These are phyloP conservation scores for Electrona antarctica DNA, from an alignment of 2,113 vertebrate genomes.

Conservation along the genomic window DNA sequence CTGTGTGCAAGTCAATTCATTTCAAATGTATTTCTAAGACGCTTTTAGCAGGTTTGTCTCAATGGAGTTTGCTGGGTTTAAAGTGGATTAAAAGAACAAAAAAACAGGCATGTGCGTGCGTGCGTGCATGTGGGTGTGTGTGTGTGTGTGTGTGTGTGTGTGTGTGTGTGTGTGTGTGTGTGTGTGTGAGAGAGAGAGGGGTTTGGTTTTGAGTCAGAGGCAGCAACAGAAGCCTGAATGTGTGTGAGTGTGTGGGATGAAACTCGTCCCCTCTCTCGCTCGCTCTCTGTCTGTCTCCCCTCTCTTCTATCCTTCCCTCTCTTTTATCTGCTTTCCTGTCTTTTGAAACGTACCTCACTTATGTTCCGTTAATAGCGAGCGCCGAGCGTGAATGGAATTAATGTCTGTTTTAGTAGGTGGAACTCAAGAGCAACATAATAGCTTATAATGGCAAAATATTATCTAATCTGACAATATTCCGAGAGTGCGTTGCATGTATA, in stretches of 20 bases:
- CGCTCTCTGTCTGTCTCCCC: constrained; percentile 38
- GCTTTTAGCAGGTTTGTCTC: constrained; percentile 38
- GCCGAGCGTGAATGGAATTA: too few relatives aligned
- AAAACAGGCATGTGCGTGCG: constrained; percentile 3
- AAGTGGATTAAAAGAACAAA: too few relatives aligned
- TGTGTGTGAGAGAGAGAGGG: constrained; percentile 50
- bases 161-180: constrained; percentile 47
- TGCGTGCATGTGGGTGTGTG: constrained; percentile 33
- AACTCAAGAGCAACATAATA: neutral
- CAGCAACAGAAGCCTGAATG: constrained; percentile 58
- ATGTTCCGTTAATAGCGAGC: neutral
- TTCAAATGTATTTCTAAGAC: constrained; percentile 56
- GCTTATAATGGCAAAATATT: constrained; percentile 10
- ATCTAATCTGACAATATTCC: constrained; percentile 11
- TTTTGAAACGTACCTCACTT: constrained; percentile 6
- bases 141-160: constrained; percentile 20
- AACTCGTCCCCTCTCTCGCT: constrained; percentile 10
- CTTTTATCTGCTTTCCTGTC: constrained; percentile 36
- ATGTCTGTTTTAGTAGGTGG: neutral
- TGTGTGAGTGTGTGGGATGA: constrained; percentile 77
- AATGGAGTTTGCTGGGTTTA: constrained; percentile 33
- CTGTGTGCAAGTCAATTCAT: constrained; percentile 21
- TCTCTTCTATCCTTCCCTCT: constrained; percentile 49
- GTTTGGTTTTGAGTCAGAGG: constrained; percentile 81
- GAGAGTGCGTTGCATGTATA: constrained; percentile 23